These are phyloP conservation scores for Fragum whitleyi DNA, from an alignment of 2,888 invertebrate genomes.

Conservation along the genomic window DNA sequence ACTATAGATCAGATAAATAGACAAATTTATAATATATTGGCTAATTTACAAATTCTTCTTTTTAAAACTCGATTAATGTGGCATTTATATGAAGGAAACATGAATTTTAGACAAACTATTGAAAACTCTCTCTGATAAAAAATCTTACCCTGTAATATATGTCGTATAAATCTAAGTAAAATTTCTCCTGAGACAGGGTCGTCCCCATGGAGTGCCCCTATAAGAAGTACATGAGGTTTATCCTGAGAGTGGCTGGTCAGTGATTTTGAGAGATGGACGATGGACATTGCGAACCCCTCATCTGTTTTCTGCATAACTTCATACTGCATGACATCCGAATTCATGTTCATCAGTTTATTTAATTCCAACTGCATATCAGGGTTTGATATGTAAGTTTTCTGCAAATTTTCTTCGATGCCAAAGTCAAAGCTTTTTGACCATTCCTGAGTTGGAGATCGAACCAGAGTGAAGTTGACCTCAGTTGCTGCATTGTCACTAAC, in stretches of 20 bases:
- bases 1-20: too few species aligned
- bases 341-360: conserved; percentile 89
- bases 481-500: conserved; percentile 88
- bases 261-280: conserved; percentile 73
- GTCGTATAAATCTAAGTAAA: conserved; percentile 89
- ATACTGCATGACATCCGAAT: conserved; percentile 88
- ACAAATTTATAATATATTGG: too few species aligned
- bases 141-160: conserved; percentile 87
- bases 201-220: conserved; percentile 89
- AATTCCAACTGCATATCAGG: conserved; percentile 89
- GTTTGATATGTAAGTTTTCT: conserved; percentile 88
- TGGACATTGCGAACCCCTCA: conserved; percentile 65
- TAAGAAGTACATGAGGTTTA: conserved; percentile 93
- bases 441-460: conserved; percentile 87
- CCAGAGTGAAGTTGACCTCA: conserved; percentile 91
- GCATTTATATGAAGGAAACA: too few species aligned
- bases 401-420: conserved; percentile 85
- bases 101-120: too few species aligned
- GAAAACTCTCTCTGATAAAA: too few species aligned
- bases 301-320: conserved; percentile 55
- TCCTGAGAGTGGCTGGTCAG: conserved; percentile 62
- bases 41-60: too few species aligned
- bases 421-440: conserved; percentile 88
- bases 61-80: too few species aligned
- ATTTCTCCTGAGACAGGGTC: conserved; percentile 82